A percentile compares a stretch with the other conserved stretches of the same genome.
Conservation (phyloP, 2,888 invertebrate genomes). For the Chrysolina americana region DNA sequence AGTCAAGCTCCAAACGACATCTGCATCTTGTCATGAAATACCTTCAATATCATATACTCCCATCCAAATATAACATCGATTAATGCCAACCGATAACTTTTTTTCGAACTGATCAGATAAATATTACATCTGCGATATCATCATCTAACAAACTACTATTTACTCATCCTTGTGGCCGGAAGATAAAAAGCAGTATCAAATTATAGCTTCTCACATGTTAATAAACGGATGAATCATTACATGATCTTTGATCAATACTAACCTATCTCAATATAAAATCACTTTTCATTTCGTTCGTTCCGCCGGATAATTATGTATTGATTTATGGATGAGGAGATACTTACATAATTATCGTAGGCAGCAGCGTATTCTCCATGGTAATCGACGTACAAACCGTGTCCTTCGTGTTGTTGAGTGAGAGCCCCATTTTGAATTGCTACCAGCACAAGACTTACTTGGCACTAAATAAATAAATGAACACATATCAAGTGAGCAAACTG, state of each 20-base stretch:
- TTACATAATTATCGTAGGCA: conserved; percentile 3
- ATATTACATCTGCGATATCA: neutral
- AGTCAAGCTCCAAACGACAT: no score
- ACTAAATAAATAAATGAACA: neutral
- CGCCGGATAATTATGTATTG: conserved; percentile 8
- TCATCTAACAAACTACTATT: neutral
- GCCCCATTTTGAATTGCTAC: neutral
- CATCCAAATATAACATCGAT: neutral
- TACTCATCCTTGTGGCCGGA: neutral
- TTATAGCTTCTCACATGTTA: conserved; percentile 4
- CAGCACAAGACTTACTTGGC: neutral
- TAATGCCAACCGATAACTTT: neutral
- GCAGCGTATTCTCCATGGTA: neutral
- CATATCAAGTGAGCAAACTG: no score
- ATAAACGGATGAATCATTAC: neutral
- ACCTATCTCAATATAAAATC: neutral
- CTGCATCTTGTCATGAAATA: neutral
- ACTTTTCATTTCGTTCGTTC: conserved; percentile 18
- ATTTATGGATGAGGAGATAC: conserved; percentile 9
- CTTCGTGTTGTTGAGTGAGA: neutral
- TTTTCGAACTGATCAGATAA: neutral
- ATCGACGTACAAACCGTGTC: neutral
- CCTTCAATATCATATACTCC: neutral
- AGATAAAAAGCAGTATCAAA: neutral
- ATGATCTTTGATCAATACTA: conserved; percentile 3